Evolutionary conservation across 2,113 vertebrate genomes (phyloP).

Genomic region (Cacatua alba): DNA sequence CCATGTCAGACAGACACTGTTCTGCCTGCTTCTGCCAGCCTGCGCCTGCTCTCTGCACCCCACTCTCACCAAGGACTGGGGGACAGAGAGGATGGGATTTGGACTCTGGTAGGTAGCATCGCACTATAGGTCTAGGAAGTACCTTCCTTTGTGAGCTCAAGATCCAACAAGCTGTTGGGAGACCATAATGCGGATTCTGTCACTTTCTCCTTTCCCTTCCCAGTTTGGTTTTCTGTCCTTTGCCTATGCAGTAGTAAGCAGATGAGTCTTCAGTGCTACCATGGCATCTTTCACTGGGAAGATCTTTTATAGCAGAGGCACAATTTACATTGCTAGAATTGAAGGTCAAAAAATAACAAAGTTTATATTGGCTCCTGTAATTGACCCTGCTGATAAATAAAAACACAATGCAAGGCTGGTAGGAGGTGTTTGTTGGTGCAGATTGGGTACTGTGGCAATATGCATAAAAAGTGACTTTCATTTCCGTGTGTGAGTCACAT

Average conservation of each 20-base stretch:
- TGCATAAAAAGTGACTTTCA: neutral
- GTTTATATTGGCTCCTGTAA: neutral
- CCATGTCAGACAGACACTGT: neutral
- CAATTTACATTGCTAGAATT: neutral
- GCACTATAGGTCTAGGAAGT: accelerated
- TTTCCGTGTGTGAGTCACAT: neutral
- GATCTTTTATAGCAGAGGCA: neutral
- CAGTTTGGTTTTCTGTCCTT: neutral
- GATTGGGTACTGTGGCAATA: neutral
- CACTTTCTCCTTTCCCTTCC: neutral
- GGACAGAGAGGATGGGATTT: neutral
- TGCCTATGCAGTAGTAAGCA: neutral
- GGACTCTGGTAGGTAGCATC: neutral
- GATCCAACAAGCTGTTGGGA: neutral
- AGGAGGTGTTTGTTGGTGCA: neutral
- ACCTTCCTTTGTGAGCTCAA: neutral
- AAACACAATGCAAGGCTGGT: neutral
- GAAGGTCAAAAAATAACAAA: neutral
- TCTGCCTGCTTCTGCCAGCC: neutral
- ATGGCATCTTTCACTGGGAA: neutral
- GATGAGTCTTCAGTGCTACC: neutral
- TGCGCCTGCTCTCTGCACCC: neutral
- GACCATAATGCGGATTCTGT: neutral
- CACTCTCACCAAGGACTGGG: neutral
- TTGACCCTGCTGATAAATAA: neutral